These are phyloP conservation scores for Scaptomyza reducta DNA, from an alignment of 2,888 invertebrate genomes.

Conservation along the genomic window DNA sequence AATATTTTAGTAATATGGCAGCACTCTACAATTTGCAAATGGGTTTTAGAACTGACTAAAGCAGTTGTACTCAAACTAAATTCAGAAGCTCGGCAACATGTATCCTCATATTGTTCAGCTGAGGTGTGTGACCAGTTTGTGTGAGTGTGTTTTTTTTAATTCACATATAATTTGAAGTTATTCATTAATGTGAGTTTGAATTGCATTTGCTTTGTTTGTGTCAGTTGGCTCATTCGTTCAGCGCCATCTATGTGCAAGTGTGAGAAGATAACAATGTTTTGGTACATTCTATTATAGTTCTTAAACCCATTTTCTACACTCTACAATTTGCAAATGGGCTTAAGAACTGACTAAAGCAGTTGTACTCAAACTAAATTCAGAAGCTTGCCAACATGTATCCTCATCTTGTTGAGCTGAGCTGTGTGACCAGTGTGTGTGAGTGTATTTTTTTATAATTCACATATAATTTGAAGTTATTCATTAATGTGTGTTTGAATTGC, in stretches of 20 bases:
- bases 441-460: background rate
- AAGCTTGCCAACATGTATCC: slow-evolving; percentile 15
- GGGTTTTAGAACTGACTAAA: background rate
- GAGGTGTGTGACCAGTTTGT: no score
- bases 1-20: background rate
- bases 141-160: background rate
- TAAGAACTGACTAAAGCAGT: background rate
- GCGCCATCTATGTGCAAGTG: slow-evolving; percentile 13
- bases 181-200: no score
- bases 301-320: no score
- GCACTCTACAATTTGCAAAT: background rate
- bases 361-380: no score
- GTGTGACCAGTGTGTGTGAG: no score
- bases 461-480: no score
- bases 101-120: background rate
- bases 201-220: background rate
- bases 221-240: background rate
- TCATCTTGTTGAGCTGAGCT: background rate
- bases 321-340: background rate
- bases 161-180: no score
- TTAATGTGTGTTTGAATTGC: background rate
- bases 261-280: background rate
- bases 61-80: no score
- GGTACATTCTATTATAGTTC: no score
- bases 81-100: slow-evolving; percentile 15